Conservation (phyloP, 2,888 invertebrate species). For the Hyppa rectilinea region DNA sequence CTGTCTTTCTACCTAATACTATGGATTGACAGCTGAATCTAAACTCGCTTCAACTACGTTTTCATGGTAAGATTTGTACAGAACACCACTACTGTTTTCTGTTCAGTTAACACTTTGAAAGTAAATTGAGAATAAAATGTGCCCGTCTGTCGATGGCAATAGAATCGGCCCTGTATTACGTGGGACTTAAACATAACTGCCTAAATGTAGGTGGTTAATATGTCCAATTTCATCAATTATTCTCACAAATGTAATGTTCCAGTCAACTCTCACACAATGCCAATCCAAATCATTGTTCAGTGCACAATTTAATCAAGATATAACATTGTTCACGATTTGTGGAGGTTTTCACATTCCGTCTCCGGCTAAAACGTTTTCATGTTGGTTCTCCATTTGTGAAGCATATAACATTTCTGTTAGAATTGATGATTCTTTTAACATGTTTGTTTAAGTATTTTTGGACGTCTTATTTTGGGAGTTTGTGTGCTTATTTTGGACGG, state of each 20-base stretch:
- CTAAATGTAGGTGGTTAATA: too few species aligned
- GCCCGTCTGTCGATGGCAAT: too few species aligned
- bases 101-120: neutral
- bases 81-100: too few species aligned
- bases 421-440: constrained; percentile 3
- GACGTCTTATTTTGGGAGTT: neutral
- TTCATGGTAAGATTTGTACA: too few species aligned
- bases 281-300: constrained; percentile 47
- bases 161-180: too few species aligned
- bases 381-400: constrained; percentile 37
- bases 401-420: constrained; percentile 29
- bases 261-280: constrained; percentile 7
- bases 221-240: neutral
- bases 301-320: constrained; percentile 53
- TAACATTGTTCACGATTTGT: constrained; percentile 32
- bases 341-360: constrained; percentile 29
- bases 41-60: too few species aligned
- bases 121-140: neutral
- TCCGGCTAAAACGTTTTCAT: constrained; percentile 26
- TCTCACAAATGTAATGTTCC: neutral
- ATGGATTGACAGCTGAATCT: too few species aligned
- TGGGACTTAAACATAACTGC: too few species aligned
- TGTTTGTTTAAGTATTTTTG: constrained; percentile 9
- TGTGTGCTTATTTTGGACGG: neutral
- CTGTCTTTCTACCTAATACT: too few species aligned